A percentile compares a stretch with the other conserved stretches of the same genome.
Evolutionary conservation across 2,888 invertebrate genomes (phyloP).

Genomic region (Brachyptera risi): DNA sequence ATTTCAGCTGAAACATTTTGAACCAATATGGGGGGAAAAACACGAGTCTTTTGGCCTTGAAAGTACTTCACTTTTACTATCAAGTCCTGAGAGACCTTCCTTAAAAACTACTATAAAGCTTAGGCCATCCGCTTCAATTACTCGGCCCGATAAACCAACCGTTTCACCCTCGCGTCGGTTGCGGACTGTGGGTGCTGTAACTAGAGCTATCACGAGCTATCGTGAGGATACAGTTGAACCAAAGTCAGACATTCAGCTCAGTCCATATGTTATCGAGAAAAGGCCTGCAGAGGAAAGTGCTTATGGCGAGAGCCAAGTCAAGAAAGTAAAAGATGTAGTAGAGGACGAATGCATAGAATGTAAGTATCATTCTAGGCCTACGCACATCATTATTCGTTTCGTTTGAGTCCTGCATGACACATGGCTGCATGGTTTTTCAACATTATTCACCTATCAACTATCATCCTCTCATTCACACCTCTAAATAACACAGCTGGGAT

Average conservation of each 20-base stretch:
- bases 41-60: slow-evolving; percentile 29
- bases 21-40: slow-evolving; percentile 91
- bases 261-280: not conserved
- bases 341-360: too few relatives aligned
- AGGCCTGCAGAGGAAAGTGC: not conserved
- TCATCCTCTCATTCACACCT: too few relatives aligned
- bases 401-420: too few relatives aligned
- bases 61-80: slow-evolving; percentile 17
- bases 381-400: too few relatives aligned
- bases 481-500: too few relatives aligned
- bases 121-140: slow-evolving; percentile 51
- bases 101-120: slow-evolving; percentile 64
- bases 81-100: slow-evolving; percentile 50
- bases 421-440: too few relatives aligned
- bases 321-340: not conserved
- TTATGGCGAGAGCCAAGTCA: not conserved
- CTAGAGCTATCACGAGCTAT: slow-evolving; percentile 56
- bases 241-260: not conserved
- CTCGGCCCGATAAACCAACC: slow-evolving; percentile 38
- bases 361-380: too few relatives aligned
- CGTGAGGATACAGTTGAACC: slow-evolving; percentile 39
- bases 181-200: slow-evolving; percentile 53
- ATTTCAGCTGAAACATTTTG: slow-evolving; percentile 77
- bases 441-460: too few relatives aligned
- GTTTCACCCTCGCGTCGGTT: slow-evolving; percentile 11